Conservation (phyloP, 2,888 invertebrate genomes). For the Galerucella pusilla region DNA sequence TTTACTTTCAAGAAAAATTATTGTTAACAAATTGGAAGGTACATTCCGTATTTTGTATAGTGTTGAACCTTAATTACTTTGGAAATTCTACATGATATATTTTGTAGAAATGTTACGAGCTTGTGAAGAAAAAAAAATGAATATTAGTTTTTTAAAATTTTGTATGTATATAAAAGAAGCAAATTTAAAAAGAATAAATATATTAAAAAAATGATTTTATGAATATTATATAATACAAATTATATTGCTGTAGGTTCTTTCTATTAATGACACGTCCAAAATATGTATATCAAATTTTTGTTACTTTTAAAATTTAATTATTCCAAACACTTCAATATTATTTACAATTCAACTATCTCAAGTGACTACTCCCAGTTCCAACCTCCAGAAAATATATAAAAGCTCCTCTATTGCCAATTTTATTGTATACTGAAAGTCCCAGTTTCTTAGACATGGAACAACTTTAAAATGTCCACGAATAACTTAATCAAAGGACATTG, state of each 20-base stretch:
- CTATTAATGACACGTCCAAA: neutral
- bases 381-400: neutral
- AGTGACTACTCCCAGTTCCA: no score
- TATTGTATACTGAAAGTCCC: no score
- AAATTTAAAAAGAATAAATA: slow-evolving; percentile 40
- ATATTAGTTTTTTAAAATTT: slow-evolving; percentile 50
- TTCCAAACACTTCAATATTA: no score
- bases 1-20: slow-evolving; percentile 13
- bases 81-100: slow-evolving; percentile 47
- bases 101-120: slow-evolving; percentile 53
- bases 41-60: slow-evolving; percentile 28
- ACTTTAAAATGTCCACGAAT: no score
- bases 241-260: neutral
- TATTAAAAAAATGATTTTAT: slow-evolving; percentile 31
- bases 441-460: no score
- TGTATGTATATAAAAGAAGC: slow-evolving; percentile 49
- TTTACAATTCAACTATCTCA: no score
- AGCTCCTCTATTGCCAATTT: no score
- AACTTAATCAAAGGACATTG: no score
- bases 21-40: slow-evolving; percentile 15
- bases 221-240: neutral
- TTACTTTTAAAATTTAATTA: no score
- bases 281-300: no score
- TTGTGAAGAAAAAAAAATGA: slow-evolving; percentile 41
- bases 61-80: slow-evolving; percentile 39